These are phyloP conservation scores for Pteronotus mesoamericanus DNA, from an alignment of 2,797 vertebrate genomes.

Conservation along the genomic window DNA sequence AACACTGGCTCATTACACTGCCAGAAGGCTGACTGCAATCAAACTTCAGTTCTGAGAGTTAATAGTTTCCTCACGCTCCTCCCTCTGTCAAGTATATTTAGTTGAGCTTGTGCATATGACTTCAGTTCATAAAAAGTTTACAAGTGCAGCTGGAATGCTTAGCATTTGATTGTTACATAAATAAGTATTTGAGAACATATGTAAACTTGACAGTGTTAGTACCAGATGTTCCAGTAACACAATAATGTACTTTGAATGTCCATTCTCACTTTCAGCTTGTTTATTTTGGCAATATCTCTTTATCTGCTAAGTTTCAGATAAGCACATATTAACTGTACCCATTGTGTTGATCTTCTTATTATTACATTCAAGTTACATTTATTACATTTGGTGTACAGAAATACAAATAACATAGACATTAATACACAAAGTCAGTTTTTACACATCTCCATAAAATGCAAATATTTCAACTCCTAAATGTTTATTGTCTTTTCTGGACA, in stretches of 20 bases:
- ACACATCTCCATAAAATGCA: constrained; percentile 43
- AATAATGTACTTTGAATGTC: constrained; percentile 58
- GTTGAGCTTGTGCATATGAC: constrained; percentile 60
- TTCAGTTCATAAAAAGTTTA: constrained; percentile 76
- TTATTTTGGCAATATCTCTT: constrained; percentile 62
- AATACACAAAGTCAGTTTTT: not conserved
- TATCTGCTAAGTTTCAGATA: constrained; percentile 55
- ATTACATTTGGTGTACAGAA: not conserved
- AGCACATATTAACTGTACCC: constrained; percentile 26
- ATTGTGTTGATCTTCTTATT: constrained; percentile 18
- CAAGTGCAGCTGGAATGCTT: constrained; percentile 70
- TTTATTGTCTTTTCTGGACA: not conserved
- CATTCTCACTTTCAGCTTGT: constrained; percentile 45
- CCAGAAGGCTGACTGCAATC: constrained; percentile 16
- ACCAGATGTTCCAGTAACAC: constrained; percentile 67
- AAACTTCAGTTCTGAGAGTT: constrained; percentile 41
- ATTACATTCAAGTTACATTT: constrained; percentile 27
- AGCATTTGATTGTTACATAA: constrained; percentile 71
- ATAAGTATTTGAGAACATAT: constrained; percentile 62
- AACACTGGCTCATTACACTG: not conserved
- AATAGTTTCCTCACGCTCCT: constrained; percentile 58
- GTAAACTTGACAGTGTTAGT: constrained; percentile 66
- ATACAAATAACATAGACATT: not conserved
- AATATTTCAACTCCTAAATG: constrained; percentile 25
- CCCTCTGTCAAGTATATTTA: constrained; percentile 45